Percentiles rank a stretch among this genome's conserved stretches.
Conservation (phyloP, 2,888 invertebrate genomes). For the Cephus nigrinus region DNA sequence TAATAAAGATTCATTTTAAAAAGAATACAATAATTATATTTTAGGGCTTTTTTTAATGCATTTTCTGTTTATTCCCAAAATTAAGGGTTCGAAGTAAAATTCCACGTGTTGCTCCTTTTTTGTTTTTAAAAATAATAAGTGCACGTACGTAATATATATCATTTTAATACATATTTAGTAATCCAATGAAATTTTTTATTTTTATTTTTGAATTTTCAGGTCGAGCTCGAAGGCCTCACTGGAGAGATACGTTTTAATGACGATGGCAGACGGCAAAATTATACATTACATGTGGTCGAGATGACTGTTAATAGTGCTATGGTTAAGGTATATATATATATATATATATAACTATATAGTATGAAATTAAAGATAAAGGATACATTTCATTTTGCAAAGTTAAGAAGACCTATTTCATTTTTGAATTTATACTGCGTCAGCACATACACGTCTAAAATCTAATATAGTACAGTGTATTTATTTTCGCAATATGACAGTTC, state of each 20-base stretch:
- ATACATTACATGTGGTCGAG: conserved; percentile 89
- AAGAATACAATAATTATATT: too few relatives aligned
- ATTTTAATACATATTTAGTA: neutral
- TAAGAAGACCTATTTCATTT: neutral
- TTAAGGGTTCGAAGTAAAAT: neutral
- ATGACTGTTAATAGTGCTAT: conserved; percentile 95
- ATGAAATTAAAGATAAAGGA: neutral
- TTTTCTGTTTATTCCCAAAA: neutral
- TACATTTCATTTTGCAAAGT: neutral
- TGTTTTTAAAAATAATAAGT: neutral
- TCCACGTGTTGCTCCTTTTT: neutral
- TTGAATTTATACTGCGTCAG: neutral
- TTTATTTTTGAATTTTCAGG: conserved; percentile 70
- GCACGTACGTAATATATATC: neutral
- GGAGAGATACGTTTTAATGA: conserved; percentile 93
- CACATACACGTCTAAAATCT: neutral
- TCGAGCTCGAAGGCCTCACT: conserved; percentile 89
- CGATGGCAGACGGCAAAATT: conserved; percentile 88
- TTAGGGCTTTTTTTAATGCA: neutral
- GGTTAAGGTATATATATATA: conserved; percentile 75
- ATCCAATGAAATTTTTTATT: neutral
- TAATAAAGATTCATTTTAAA: neutral
- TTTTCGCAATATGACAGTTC: neutral
- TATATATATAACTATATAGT: conserved; percentile 12
- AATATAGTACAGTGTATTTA: neutral